Evolutionary conservation across 2,113 vertebrate genomes (phyloP), one percentile per base, ranked within the genome.

Genomic region (Dendropsophus ebraccatus): DNA sequence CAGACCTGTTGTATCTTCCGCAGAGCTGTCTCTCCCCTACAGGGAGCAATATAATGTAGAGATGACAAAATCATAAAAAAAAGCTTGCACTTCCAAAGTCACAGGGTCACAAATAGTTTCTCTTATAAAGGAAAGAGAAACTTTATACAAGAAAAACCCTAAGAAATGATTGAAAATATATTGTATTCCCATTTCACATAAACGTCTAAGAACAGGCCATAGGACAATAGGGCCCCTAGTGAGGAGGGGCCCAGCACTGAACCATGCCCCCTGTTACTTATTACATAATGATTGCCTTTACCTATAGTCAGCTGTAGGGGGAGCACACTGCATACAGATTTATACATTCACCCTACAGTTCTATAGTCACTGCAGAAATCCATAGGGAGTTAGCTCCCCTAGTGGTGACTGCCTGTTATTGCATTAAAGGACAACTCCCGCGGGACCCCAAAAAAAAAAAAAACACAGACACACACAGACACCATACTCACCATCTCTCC

Each of bases 41-140:
- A 60, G 35, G 78, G 78, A 80, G 78, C 56, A 62, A 62, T 80
- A 80, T 45, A 62, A 37, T 41, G 78, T 37, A 41, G 37, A n/a
- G 2, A 62, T 62, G n/a, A 80, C 78, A 80, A 45, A 45, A 45
- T 47, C 56, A 80, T 80, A 80, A 80, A 80, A 80, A 23, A 69
- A 41, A 41, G n/a, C 30, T 52, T 80, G 21, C 8, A 37, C 56
- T 62, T 65, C 37, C 78, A 80, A 80, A 80, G 78, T 78, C 50
- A 78, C 23, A 17, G 23, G 30, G 50, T 80, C 37, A 65, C 78
- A 41, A 14, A 80, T 56, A 80, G 12, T 80, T 80, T 62, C 23
- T 47, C 11, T 45, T 79, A 6, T 58, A 28, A 60, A 80, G 35
- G 7, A 9, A 62, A 62, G 1, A 21, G 0, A 62, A 80, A 80